A percentile compares a stretch with the other conserved stretches of the same genome.
These are phyloP conservation scores for Ariopsis seemanni DNA, from an alignment of 2,113 vertebrate species.

Conservation along the genomic window DNA sequence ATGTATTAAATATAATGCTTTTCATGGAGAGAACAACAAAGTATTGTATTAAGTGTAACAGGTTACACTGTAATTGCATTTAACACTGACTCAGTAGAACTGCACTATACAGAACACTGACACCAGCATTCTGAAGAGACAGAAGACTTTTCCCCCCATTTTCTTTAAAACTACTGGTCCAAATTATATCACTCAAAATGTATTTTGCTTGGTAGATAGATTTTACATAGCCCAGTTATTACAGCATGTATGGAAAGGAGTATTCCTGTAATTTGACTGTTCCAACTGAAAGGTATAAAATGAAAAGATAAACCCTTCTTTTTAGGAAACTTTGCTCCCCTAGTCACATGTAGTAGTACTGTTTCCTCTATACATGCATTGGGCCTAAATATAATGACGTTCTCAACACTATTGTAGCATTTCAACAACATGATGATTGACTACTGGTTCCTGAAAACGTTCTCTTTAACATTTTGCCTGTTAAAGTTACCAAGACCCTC, in stretches of 20 bases:
- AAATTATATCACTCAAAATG: not conserved
- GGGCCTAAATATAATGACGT: not conserved
- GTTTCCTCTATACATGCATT: not conserved
- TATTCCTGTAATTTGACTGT: not conserved
- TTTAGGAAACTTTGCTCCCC: not conserved
- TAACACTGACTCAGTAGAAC: too few relatives aligned
- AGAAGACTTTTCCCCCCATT: not conserved
- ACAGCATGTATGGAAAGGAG: not conserved
- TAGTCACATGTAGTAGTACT: not conserved
- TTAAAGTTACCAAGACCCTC: slow-evolving; percentile 5
- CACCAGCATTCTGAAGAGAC: too few relatives aligned
- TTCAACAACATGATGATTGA: not conserved
- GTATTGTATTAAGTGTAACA: too few relatives aligned
- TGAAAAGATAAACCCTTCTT: not conserved
- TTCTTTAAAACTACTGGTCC: not conserved
- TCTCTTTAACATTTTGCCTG: not conserved
- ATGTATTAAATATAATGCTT: too few relatives aligned
- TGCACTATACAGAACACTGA: too few relatives aligned
- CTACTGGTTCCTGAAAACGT: not conserved
- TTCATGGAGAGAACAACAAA: too few relatives aligned
- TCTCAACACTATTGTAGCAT: not conserved
- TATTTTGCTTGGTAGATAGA: not conserved
- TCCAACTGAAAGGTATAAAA: not conserved
- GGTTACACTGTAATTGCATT: too few relatives aligned
- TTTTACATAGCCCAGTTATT: not conserved